A percentile compares a stretch with the other conserved stretches of the same genome.
Evolutionary conservation across 2,113 vertebrate genomes (phyloP).

Genomic region (Motacilla alba): DNA sequence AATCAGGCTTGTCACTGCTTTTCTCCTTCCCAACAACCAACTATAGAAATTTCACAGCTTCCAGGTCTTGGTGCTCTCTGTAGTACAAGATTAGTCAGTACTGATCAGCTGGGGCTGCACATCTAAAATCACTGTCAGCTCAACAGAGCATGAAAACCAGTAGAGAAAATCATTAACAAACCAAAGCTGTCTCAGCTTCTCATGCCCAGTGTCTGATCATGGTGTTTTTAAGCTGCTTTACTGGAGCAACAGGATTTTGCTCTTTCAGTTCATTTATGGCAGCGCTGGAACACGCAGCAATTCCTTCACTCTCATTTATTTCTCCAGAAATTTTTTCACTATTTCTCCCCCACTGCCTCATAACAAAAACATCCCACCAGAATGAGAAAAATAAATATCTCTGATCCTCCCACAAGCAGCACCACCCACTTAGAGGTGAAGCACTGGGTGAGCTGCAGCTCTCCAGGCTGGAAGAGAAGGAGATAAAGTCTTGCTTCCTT

Average conservation of each 20-base stretch:
- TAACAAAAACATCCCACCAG: background rate
- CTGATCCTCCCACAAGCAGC: background rate
- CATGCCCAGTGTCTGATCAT: background rate
- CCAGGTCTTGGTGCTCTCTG: background rate
- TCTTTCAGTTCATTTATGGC: background rate
- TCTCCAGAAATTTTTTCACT: background rate
- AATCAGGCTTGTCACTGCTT: background rate
- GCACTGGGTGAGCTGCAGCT: background rate
- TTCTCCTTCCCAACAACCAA: background rate
- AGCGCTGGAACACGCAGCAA: rapidly evolving
- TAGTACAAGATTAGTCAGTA: constrained; percentile 32
- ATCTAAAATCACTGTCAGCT: constrained; percentile 30
- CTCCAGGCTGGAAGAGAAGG: background rate
- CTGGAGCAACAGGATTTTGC: background rate
- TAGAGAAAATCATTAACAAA: constrained; percentile 47
- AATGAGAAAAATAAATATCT: background rate
- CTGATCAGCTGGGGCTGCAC: background rate
- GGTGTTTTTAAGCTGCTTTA: background rate
- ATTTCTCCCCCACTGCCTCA: background rate
- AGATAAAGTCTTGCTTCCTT: background rate
- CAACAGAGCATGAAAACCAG: constrained; percentile 37
- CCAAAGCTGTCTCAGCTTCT: background rate
- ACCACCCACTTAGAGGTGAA: background rate
- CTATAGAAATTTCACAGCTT: background rate
- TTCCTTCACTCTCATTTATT: background rate